Percentiles rank a stretch among this genome's conserved stretches.
Conservation (phyloP, 2,113 vertebrate species). For the Cygnus buccinator region DNA sequence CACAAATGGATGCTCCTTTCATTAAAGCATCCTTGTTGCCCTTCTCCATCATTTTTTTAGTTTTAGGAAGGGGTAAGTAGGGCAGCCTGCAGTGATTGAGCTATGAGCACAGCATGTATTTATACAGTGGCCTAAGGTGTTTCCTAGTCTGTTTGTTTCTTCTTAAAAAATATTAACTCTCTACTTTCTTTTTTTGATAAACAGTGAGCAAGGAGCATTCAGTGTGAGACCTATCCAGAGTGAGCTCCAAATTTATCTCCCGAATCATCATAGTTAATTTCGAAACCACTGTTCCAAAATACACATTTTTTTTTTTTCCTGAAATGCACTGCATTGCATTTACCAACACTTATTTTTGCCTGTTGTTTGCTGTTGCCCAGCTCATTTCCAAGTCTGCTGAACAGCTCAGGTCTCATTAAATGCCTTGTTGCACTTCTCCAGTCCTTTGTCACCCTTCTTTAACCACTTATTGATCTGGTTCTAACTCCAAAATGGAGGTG, state of each 20-base stretch:
- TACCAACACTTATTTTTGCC: not conserved
- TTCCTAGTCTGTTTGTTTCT: not conserved
- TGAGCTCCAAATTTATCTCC: not conserved
- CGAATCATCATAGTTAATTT: not conserved
- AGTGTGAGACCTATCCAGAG: not conserved
- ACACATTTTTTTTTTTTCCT: not conserved
- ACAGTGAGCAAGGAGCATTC: not conserved
- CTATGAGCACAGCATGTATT: not conserved
- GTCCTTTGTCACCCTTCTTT: not conserved
- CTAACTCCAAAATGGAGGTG: not conserved
- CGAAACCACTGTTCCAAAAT: not conserved
- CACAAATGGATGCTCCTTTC: not conserved
- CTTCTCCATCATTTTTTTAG: not conserved
- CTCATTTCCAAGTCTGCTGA: not conserved
- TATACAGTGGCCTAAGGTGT: not conserved
- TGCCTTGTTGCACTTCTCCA: not conserved
- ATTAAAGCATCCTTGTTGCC: not conserved
- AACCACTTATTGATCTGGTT: not conserved
- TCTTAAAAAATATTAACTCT: not conserved
- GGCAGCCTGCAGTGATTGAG: not conserved
- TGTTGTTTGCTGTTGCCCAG: not conserved
- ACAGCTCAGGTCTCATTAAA: not conserved
- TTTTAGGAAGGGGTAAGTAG: not conserved
- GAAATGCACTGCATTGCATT: not conserved
- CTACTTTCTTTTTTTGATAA: not conserved